Evolutionary conservation across 1,140 invertebrate species (phyloP), one percentile per base, ranked within the genome.

Genomic region (Drosophila orosa): DNA sequence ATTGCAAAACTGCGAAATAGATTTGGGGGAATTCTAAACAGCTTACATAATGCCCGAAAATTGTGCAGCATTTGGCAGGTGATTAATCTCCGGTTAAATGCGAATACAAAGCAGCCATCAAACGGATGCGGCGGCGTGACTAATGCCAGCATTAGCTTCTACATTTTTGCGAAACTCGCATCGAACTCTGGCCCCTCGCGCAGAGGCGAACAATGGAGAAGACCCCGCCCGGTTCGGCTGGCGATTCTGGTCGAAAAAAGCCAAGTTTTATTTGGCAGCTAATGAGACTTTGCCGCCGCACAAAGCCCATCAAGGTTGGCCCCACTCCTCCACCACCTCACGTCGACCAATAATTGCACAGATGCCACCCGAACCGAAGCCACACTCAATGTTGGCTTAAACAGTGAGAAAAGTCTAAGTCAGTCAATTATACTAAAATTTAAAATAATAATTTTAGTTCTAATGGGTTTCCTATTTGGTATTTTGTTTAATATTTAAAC

Each of bases 81-180:
- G 74, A 76, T 74, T 74, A 74, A 74, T 74, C 72, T 74, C 29
- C 55, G n/a, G 68, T 31, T 48, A 47, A 33, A 58, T 27, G 27
- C 42, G 56, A 65, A 55, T 3, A 68, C 62, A 29, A 65, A 58
- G 47, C 27, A 54, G 42, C 54, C 50, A 66, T 66, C 65, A 45
- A 61, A 59, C 63, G 61, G 59, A 66, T 73, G 67, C 78, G 44
- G 25, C 45, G 60, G 44, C 81, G 74, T 87, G 83, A 86, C 83
- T 86, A 86, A 86, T 87, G 84, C 69, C 74, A 81, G 77, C 76
- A 81, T 82, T 86, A 78, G 74, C 61, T 68, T 71, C 84, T 69
- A 80, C 57, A 62, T 60, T 68, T 80, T 80, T 69, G 78, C 71
- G 79, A 86, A 76, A 82, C 65, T 80, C 78, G 61, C 63, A 83